These are phyloP conservation scores for Mallateleia sp. DNA, from an alignment of 2,888 invertebrate species.

Conservation along the genomic window DNA sequence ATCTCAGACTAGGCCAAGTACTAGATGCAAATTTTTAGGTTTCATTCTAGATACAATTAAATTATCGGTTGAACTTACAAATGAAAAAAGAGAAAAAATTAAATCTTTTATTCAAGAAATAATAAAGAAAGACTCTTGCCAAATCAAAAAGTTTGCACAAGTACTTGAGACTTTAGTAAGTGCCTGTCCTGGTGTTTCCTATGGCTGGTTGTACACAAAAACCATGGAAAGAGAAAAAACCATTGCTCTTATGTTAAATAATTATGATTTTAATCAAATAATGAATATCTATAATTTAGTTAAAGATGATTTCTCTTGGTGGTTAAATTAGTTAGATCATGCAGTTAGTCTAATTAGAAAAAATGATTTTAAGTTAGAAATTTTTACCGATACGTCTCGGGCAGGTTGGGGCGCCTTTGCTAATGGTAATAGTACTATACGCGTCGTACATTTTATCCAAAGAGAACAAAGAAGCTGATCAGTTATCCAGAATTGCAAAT, in stretches of 20 bases:
- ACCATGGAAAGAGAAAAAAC: conserved; percentile 21
- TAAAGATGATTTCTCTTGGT: conserved; percentile 28
- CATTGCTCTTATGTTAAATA: conserved; percentile 22
- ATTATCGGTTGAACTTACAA: conserved; percentile 25
- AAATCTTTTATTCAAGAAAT: conserved; percentile 20
- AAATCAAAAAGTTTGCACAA: conserved; percentile 52
- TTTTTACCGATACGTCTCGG: conserved; percentile 27
- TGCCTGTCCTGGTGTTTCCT: conserved; percentile 48
- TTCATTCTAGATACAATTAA: conserved; percentile 43
- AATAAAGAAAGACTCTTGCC: not conserved
- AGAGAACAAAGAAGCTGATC: conserved; percentile 76
- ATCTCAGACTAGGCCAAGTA: too few species aligned
- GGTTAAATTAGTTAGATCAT: not conserved
- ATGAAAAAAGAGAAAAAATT: conserved; percentile 42
- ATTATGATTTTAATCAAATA: conserved; percentile 26
- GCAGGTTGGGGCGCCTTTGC: conserved; percentile 43
- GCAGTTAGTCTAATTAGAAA: not conserved
- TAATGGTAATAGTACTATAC: conserved; percentile 27
- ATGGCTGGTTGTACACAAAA: conserved; percentile 41
- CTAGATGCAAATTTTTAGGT: conserved; percentile 90
- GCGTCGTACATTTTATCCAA: conserved; percentile 75
- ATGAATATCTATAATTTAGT: too few species aligned
- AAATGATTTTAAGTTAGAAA: conserved; percentile 18
- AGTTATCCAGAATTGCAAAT: conserved; percentile 74
- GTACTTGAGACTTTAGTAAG: conserved; percentile 55